A percentile compares a stretch with the other conserved stretches of the same genome.
These are phyloP conservation scores for Cassiopea xamachana DNA, from an alignment of 30 jellyfish, hydroid and myxozoan species.

Conservation along the genomic window DNA sequence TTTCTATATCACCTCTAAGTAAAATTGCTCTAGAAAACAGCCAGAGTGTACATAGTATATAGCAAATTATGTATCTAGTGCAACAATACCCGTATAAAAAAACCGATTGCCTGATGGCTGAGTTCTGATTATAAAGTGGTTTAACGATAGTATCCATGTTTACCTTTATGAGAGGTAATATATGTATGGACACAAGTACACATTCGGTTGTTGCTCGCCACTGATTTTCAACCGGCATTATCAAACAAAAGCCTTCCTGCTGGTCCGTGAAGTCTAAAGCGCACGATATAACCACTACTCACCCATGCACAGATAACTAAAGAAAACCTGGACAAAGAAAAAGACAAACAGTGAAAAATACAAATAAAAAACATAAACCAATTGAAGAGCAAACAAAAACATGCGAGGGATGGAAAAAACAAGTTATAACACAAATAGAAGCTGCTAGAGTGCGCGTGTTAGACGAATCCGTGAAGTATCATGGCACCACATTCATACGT, in stretches of 20 bases:
- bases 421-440: no score
- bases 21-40: slow-evolving; percentile 3
- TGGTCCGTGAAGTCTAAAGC: slow-evolving; percentile 20
- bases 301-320: neutral
- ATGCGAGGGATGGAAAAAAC: neutral
- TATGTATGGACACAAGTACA: slow-evolving; percentile 30
- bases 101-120: neutral
- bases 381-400: neutral
- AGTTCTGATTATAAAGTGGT: neutral
- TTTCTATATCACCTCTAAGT: slow-evolving; percentile 22
- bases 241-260: slow-evolving; percentile 23
- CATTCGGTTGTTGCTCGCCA: slow-evolving; percentile 57
- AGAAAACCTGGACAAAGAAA: neutral
- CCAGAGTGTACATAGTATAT: neutral
- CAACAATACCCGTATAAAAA: neutral
- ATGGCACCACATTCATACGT: no score
- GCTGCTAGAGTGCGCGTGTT: no score
- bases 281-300: neutral
- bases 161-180: neutral
- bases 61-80: neutral
- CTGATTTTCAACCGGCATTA: slow-evolving; percentile 43
- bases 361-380: neutral
- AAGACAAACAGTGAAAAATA: neutral
- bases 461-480: no score
- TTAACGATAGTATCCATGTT: neutral